Evolutionary conservation across 2,797 vertebrate genomes (phyloP).

Genomic region (Setipinna tenuifilis): DNA sequence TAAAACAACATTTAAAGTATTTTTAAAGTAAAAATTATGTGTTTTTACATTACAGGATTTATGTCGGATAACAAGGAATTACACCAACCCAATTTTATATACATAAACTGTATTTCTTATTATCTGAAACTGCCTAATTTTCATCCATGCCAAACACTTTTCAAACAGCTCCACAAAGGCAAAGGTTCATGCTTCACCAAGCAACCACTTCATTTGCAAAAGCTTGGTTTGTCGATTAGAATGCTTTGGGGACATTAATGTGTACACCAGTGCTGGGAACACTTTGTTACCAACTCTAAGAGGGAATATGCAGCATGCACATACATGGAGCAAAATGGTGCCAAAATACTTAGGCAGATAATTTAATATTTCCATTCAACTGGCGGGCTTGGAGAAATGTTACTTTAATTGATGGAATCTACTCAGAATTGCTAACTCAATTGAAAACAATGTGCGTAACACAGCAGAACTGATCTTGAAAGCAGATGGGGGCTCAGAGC

Average conservation of each 20-base stretch:
- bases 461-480: constrained; percentile 66
- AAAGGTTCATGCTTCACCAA: constrained; percentile 7
- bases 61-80: not conserved
- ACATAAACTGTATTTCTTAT: not conserved
- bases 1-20: too few relatives aligned
- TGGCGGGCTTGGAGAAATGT: constrained; percentile 66
- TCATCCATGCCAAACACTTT: not conserved
- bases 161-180: constrained; percentile 16
- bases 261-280: constrained; percentile 60
- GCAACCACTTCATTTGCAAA: constrained; percentile 31
- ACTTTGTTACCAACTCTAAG: constrained; percentile 44
- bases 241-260: constrained; percentile 60
- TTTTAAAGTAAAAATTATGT: not conserved
- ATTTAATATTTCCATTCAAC: constrained; percentile 77
- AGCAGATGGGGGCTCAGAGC: constrained; percentile 54
- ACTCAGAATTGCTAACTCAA: constrained; percentile 70
- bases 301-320: constrained; percentile 46
- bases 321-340: constrained; percentile 56
- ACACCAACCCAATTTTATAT: not conserved
- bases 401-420: constrained; percentile 75
- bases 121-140: not conserved
- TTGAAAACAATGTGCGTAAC: constrained; percentile 72
- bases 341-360: constrained; percentile 68
- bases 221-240: constrained; percentile 34
- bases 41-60: not conserved